These are phyloP conservation scores for Limnodromus scolopaceus DNA, from an alignment of 2,797 vertebrate genomes.

Conservation along the genomic window DNA sequence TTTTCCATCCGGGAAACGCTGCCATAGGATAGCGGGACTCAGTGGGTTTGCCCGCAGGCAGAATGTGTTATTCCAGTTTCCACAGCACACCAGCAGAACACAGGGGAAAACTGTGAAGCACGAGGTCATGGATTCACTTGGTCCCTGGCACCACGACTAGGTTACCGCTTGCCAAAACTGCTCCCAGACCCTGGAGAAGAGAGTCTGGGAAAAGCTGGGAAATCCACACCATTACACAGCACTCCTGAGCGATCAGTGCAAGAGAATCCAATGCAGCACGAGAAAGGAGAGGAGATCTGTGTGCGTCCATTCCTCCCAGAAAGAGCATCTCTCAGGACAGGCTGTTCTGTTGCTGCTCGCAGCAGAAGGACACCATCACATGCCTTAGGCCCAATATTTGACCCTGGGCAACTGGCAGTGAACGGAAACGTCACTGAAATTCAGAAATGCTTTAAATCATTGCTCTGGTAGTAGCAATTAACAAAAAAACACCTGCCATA, in stretches of 20 bases:
- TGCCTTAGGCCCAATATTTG: neutral
- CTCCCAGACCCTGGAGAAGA: neutral
- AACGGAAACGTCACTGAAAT: neutral
- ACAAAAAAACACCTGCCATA: neutral
- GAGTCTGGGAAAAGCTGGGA: neutral
- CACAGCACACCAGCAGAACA: neutral
- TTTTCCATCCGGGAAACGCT: accelerated
- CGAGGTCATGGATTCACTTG: neutral
- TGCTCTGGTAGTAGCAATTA: neutral
- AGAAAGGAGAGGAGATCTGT: neutral
- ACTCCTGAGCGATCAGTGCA: neutral
- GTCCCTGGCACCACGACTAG: neutral
- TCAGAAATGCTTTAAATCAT: neutral
- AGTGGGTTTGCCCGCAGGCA: neutral
- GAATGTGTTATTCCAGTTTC: neutral
- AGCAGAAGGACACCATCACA: neutral
- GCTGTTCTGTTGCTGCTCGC: neutral
- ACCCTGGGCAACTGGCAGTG: neutral
- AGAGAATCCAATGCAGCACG: accelerated
- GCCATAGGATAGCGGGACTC: neutral
- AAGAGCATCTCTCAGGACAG: neutral
- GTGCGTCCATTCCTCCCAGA: neutral
- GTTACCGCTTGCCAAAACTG: neutral
- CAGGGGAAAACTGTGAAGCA: neutral
- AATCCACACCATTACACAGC: neutral